A percentile compares a stretch with the other conserved stretches of the same genome.
Evolutionary conservation across 2,797 vertebrate species (phyloP).

Genomic region (Pseudochirops cupreus): DNA sequence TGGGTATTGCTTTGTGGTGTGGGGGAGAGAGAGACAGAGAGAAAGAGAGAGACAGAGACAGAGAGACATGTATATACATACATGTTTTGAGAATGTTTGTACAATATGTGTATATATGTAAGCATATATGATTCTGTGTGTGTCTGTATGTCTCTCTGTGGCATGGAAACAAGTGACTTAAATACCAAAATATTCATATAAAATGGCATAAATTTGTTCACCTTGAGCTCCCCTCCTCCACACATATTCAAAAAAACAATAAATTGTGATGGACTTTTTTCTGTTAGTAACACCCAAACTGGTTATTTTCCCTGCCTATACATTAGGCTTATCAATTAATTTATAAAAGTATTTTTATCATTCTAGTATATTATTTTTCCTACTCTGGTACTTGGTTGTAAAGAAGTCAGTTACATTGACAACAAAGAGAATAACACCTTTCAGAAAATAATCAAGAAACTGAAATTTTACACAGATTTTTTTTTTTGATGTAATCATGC

Average conservation of each 20-base stretch:
- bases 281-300: background rate
- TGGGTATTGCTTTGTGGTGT: background rate
- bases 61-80: too few relatives aligned
- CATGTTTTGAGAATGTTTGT: too few relatives aligned
- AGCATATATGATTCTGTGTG: too few relatives aligned
- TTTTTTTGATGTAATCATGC: background rate
- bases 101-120: too few relatives aligned
- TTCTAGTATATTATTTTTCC: background rate
- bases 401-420: background rate
- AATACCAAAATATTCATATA: slow-evolving; percentile 18
- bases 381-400: background rate
- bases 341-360: background rate
- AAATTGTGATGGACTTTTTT: background rate
- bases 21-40: background rate
- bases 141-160: too few relatives aligned
- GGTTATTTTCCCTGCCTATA: background rate
- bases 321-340: background rate
- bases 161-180: background rate
- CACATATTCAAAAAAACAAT: background rate
- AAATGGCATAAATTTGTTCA: background rate
- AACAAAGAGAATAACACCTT: background rate
- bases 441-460: background rate
- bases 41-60: too few relatives aligned
- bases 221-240: background rate
- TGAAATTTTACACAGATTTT: background rate